A percentile compares a stretch with the other conserved stretches of the same genome.
These are phyloP conservation scores for Anoplophora glabripennis DNA, from an alignment of 1,140 invertebrate species.

Conservation along the genomic window DNA sequence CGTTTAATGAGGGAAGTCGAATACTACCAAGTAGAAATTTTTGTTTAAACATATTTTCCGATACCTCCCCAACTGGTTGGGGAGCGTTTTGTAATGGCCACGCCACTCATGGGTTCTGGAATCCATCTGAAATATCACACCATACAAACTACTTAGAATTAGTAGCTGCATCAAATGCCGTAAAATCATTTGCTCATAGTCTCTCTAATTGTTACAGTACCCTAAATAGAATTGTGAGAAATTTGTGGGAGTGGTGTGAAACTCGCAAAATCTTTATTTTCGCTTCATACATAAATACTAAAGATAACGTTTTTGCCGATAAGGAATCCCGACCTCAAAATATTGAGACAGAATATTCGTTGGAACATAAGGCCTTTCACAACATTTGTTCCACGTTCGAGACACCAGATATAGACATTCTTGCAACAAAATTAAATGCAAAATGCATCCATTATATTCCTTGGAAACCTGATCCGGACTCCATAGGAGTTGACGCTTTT, in stretches of 20 bases:
- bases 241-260: constrained; percentile 39
- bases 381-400: constrained; percentile 2
- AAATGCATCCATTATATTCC: constrained; percentile 14
- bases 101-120: constrained; percentile 37
- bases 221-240: no score
- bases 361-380: constrained; percentile 3
- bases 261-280: constrained; percentile 37
- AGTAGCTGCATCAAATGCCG: constrained; percentile 22
- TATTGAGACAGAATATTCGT: constrained; percentile 10
- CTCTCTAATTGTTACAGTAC: no score
- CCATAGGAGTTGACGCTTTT: background rate
- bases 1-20: background rate
- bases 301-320: constrained; percentile 38
- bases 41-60: constrained; percentile 43
- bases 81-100: constrained; percentile 35
- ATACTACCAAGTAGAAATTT: constrained; percentile 20
- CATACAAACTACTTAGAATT: constrained; percentile 48
- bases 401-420: constrained; percentile 15
- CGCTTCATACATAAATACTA: constrained; percentile 45
- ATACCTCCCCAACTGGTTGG: constrained; percentile 45
- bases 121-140: constrained; percentile 19
- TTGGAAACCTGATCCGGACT: constrained; percentile 9
- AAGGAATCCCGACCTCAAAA: constrained; percentile 22
- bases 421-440: constrained; percentile 14
- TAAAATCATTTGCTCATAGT: no score